Evolutionary conservation across 2,797 vertebrate genomes (phyloP).

Genomic region (Halcyon smyrnensis): DNA sequence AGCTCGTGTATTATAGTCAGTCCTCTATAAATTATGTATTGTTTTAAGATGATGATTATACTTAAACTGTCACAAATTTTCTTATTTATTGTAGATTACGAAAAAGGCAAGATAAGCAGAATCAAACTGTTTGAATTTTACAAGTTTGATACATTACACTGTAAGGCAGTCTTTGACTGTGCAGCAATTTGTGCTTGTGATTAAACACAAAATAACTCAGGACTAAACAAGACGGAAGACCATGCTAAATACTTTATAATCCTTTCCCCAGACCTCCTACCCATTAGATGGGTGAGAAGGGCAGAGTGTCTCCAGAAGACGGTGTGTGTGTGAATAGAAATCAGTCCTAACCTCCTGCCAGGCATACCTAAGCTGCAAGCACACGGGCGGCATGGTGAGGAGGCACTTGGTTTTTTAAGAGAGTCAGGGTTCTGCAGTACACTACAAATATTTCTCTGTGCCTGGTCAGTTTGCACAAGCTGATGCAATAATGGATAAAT

Average conservation of each 20-base stretch:
- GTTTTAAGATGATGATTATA: neutral
- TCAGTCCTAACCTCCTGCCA: neutral
- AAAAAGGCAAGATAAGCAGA: neutral
- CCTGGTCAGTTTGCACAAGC: neutral
- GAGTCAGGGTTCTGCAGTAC: neutral
- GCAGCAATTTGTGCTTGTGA: neutral
- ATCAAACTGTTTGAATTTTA: neutral
- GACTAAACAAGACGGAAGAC: neutral
- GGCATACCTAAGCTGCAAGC: neutral
- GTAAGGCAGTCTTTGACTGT: neutral
- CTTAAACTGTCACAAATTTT: neutral
- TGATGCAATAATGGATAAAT: neutral
- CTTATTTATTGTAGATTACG: neutral
- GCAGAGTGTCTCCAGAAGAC: neutral
- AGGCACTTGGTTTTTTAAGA: neutral
- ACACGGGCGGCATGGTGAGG: rapidly evolving
- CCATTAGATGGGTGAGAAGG: neutral
- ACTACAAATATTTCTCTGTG: neutral
- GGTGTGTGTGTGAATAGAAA: neutral
- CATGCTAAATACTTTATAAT: neutral
- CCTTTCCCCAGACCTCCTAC: neutral
- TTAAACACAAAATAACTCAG: neutral
- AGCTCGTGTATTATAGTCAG: neutral
- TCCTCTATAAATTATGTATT: neutral
- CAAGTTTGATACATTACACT: neutral